Conservation (phyloP, 2,888 invertebrate species). For the Nemoura dubitans region DNA sequence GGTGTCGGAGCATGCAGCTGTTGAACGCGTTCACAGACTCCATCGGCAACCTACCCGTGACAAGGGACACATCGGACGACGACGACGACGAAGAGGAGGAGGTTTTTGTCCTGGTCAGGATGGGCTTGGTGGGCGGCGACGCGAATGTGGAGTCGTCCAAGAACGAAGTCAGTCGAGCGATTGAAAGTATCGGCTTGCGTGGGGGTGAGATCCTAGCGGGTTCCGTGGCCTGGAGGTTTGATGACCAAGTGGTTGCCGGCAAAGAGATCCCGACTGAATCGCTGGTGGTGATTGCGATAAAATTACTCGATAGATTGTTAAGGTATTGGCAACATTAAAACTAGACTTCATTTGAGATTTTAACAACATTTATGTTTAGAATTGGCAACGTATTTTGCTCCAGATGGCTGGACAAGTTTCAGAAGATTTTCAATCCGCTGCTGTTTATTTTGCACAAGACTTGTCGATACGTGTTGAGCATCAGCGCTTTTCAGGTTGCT, state of each 20-base stretch:
- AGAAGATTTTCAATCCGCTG: background rate
- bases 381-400: background rate
- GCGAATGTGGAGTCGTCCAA: background rate
- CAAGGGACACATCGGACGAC: background rate
- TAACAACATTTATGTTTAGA: no score
- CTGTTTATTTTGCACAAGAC: background rate
- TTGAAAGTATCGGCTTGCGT: background rate
- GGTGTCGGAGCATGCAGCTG: background rate
- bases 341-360: no score
- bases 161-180: background rate
- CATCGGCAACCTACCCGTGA: background rate
- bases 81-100: background rate
- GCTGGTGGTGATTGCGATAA: background rate
- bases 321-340: background rate
- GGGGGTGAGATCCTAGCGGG: background rate
- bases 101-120: background rate
- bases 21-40: background rate
- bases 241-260: background rate
- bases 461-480: background rate
- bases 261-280: background rate
- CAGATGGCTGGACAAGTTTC: background rate
- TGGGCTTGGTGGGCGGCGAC: background rate
- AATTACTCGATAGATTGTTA: background rate
- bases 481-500: background rate
- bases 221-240: background rate